Evolutionary conservation across 2,113 vertebrate genomes (phyloP).

Genomic region (Microtus oregoni): DNA sequence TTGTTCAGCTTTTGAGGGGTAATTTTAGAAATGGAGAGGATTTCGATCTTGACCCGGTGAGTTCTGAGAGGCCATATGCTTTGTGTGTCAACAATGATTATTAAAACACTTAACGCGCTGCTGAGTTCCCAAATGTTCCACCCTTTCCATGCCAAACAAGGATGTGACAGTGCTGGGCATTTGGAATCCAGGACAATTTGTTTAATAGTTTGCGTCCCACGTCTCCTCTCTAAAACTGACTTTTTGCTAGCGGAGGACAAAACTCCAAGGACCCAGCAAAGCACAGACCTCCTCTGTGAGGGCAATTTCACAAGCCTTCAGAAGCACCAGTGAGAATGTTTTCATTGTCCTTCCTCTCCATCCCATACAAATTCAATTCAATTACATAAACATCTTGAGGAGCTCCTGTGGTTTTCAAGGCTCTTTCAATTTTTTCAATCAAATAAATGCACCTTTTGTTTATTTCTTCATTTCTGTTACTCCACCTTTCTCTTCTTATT

Average conservation of each 20-base stretch:
- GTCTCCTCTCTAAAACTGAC: constrained; percentile 48
- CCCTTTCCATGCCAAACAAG: constrained; percentile 66
- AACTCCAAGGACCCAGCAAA: neutral
- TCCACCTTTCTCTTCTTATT: neutral
- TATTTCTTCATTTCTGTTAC: constrained; percentile 59
- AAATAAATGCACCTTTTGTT: constrained; percentile 67
- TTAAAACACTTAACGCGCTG: constrained; percentile 78
- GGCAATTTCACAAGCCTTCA: constrained; percentile 50
- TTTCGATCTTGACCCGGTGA: constrained; percentile 44
- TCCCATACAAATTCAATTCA: constrained; percentile 68
- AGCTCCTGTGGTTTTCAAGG: constrained; percentile 59
- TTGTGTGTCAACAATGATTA: constrained; percentile 72
- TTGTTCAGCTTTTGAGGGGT: constrained; percentile 9
- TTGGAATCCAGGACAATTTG: constrained; percentile 66
- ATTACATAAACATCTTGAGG: constrained; percentile 71
- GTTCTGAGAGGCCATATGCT: constrained; percentile 71
- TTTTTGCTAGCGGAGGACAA: neutral
- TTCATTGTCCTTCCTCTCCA: constrained; percentile 68
- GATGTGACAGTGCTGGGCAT: constrained; percentile 21
- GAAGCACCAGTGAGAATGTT: constrained; percentile 54
- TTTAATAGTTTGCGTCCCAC: constrained; percentile 56
- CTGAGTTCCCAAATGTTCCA: constrained; percentile 78
- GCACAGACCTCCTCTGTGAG: neutral
- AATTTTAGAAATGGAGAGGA: constrained; percentile 67
- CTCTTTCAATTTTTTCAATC: constrained; percentile 34